Percentiles rank a stretch among this genome's conserved stretches.
Conservation (phyloP, 2,888 invertebrate genomes). For the Willowsia nigromaculata region DNA sequence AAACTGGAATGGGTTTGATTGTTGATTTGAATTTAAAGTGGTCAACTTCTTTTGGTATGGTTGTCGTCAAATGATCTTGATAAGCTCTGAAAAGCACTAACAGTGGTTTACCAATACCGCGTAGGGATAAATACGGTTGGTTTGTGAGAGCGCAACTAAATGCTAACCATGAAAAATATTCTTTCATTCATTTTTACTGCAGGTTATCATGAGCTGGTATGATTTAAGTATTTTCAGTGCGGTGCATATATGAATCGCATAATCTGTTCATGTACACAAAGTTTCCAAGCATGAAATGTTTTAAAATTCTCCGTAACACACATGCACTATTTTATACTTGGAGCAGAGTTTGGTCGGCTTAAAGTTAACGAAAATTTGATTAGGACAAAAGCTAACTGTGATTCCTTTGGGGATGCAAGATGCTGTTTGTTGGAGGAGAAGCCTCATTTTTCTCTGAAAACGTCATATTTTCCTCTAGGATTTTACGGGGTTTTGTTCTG, state of each 20-base stretch:
- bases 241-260: too few relatives aligned
- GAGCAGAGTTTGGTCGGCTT: slow-evolving; percentile 13
- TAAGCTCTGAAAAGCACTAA: slow-evolving; percentile 19
- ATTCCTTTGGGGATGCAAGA: slow-evolving; percentile 34
- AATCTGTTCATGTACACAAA: not conserved
- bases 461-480: slow-evolving; percentile 4
- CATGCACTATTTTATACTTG: slow-evolving; percentile 7
- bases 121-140: not conserved
- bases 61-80: slow-evolving; percentile 20
- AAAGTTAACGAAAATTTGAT: slow-evolving; percentile 64
- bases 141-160: not conserved
- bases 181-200: not conserved
- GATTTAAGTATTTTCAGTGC: slow-evolving; percentile 8
- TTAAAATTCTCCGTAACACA: slow-evolving; percentile 25
- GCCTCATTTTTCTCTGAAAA: slow-evolving; percentile 26
- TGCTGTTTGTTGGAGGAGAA: slow-evolving; percentile 12
- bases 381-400: slow-evolving; percentile 52
- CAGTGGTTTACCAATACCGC: not conserved
- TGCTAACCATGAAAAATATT: not conserved
- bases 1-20: slow-evolving; percentile 1
- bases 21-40: slow-evolving; percentile 4
- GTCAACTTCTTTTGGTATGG: slow-evolving; percentile 12
- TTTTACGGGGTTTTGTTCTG: slow-evolving; percentile 36
- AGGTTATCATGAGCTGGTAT: slow-evolving; percentile 17
- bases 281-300: not conserved